phyloP scores from a whole-genome alignment of 2,888 invertebrate species.

The Cryptophagus acutangulus region DNA sequence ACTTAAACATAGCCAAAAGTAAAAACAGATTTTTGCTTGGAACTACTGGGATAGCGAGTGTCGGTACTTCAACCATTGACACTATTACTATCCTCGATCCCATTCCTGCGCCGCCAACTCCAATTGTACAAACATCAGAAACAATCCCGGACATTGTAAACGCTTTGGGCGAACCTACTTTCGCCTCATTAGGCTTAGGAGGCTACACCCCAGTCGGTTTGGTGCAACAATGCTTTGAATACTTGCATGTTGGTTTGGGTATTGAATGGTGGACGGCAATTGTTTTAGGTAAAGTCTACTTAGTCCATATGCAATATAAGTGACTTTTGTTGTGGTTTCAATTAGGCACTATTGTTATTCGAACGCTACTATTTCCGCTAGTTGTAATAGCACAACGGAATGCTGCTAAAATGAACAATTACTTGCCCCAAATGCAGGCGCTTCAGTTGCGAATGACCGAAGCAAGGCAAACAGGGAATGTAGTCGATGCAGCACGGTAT shows the following conservation, averaged over 20 bases:
- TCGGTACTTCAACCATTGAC: not conserved
- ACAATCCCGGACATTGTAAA: constrained; percentile 40
- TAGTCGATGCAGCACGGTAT: constrained; percentile 68
- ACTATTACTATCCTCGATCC: too few relatives aligned
- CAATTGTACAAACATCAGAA: constrained; percentile 36
- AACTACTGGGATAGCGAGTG: not conserved
- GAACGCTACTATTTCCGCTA: constrained; percentile 76
- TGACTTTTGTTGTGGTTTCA: too few relatives aligned
- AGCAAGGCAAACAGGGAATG: constrained; percentile 75
- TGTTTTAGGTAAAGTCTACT: constrained; percentile 55
- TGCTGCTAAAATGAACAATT: constrained; percentile 74
- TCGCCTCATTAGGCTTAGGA: constrained; percentile 77
- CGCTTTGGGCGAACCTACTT: constrained; percentile 65
- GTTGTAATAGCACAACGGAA: constrained; percentile 78
- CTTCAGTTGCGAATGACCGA: constrained; percentile 82
- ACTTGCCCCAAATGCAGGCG: constrained; percentile 78
- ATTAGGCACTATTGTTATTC: constrained; percentile 71
- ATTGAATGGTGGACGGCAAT: constrained; percentile 95
- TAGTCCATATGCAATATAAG: not conserved
- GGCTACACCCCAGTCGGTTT: constrained; percentile 79
- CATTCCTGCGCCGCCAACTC: constrained; percentile 9
- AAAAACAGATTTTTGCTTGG: constrained; percentile 1
- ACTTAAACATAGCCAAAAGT: too few relatives aligned
- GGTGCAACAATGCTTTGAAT: constrained; percentile 76
- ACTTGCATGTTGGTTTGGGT: constrained; percentile 70